Conservation (phyloP, 2,888 invertebrate genomes). For the Camptogramma bilineatum region DNA sequence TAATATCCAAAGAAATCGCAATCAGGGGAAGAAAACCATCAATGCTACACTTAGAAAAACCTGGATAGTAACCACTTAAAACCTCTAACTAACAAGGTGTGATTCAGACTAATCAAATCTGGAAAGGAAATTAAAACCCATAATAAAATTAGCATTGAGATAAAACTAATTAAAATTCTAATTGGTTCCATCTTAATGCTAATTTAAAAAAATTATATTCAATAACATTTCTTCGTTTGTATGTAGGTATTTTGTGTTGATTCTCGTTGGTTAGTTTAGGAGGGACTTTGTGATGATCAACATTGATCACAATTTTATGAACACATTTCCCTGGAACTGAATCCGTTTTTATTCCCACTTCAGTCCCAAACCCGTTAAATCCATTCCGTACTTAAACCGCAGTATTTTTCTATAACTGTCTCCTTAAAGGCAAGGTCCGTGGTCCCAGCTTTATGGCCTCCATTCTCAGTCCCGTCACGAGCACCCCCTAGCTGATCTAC, state of each 20-base stretch:
- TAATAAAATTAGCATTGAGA: too few relatives aligned
- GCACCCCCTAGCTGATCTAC: conserved; percentile 32
- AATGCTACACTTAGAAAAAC: background rate
- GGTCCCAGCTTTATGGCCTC: conserved; percentile 21
- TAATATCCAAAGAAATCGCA: conserved; percentile 13
- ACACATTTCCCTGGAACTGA: background rate
- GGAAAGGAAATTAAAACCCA: too few relatives aligned
- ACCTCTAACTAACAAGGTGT: too few relatives aligned
- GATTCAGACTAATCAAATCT: too few relatives aligned
- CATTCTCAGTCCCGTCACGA: conserved; percentile 24
- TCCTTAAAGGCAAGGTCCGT: conserved; percentile 16
- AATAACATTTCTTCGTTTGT: background rate
- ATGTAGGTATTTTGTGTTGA: background rate
- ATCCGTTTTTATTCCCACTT: conserved; percentile 10
- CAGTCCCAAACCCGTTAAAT: conserved; percentile 24
- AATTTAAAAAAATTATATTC: background rate
- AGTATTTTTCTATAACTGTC: conserved; percentile 34
- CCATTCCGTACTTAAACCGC: conserved; percentile 25
- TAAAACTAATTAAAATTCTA: background rate
- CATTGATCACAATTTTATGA: background rate
- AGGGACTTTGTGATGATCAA: too few relatives aligned
- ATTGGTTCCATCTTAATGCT: background rate
- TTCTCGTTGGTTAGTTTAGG: too few relatives aligned
- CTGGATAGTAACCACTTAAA: background rate
- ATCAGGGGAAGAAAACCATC: conserved; percentile 16